phyloP scores from a whole-genome alignment of 1,140 invertebrate genomes.

The Ips typographus region DNA sequence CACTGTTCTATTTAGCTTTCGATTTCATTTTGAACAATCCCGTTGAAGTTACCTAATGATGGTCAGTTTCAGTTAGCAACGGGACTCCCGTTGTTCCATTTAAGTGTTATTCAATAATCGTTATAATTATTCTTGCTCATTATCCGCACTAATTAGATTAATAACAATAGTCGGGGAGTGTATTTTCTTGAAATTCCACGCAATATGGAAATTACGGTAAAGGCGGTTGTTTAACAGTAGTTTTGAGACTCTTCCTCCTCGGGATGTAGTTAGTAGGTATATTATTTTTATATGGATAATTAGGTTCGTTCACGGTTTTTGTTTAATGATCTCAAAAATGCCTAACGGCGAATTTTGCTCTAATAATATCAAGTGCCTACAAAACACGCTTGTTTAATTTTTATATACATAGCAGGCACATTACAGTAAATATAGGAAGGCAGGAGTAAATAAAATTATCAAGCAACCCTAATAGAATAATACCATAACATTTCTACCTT shows the following conservation, averaged over 20 bases:
- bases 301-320: neutral
- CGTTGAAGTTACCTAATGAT: neutral
- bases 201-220: constrained; percentile 30
- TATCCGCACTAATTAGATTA: constrained; percentile 22
- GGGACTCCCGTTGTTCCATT: neutral
- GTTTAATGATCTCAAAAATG: neutral
- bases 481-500: too few relatives aligned
- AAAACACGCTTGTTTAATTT: too few relatives aligned
- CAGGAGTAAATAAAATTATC: too few relatives aligned
- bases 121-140: constrained; percentile 17
- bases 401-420: too few relatives aligned
- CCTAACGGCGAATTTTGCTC: too few relatives aligned
- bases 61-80: constrained; percentile 2
- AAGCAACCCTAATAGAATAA: too few relatives aligned
- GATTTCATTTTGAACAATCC: too few relatives aligned
- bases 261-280: neutral
- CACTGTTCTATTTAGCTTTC: too few relatives aligned
- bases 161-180: constrained; percentile 1
- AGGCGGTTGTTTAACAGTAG: constrained; percentile 16
- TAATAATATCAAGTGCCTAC: too few relatives aligned
- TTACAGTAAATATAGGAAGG: too few relatives aligned
- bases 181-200: constrained; percentile 18
- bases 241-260: constrained; percentile 1
- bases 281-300: constrained; percentile 13
- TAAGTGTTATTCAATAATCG: constrained; percentile 27